Conservation (phyloP, 1,140 invertebrate species). For the Cyclina sinensis region DNA sequence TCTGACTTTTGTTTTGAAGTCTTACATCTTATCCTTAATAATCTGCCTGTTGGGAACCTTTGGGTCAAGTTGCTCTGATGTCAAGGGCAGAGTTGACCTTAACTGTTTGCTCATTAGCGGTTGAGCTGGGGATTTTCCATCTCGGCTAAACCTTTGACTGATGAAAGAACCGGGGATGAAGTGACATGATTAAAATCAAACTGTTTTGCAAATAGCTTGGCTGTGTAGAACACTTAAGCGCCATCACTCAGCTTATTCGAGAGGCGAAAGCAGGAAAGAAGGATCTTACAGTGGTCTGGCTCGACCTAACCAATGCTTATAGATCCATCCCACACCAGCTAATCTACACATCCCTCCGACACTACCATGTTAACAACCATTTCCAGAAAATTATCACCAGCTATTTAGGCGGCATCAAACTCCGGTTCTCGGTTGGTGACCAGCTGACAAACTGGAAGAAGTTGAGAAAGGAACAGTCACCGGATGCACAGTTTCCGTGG, state of each 20-base stretch:
- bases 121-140: neutral
- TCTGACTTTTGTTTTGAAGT: neutral
- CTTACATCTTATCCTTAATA: neutral
- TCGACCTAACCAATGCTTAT: conserved; percentile 70
- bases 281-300: conserved; percentile 68
- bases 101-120: neutral
- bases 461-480: conserved; percentile 58
- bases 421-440: no score
- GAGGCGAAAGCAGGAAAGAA: conserved; percentile 55
- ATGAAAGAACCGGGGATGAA: neutral
- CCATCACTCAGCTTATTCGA: conserved; percentile 7
- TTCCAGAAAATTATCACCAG: conserved; percentile 33
- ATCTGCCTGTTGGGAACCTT: neutral
- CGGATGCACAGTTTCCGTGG: conserved; percentile 48
- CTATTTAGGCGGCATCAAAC: conserved; percentile 59
- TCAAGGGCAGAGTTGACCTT: neutral
- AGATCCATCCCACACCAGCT: conserved; percentile 60
- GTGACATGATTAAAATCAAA: neutral
- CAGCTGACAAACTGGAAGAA: conserved; percentile 25
- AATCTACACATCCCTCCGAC: conserved; percentile 62
- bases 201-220: neutral
- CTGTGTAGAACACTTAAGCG: conserved; percentile 43
- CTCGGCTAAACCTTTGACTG: neutral
- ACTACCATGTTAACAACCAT: conserved; percentile 53
- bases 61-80: neutral